A percentile compares a stretch with the other conserved stretches of the same genome.
Conservation (phyloP, 2,797 vertebrate genomes). For the Cephalopachus bancanus region DNA sequence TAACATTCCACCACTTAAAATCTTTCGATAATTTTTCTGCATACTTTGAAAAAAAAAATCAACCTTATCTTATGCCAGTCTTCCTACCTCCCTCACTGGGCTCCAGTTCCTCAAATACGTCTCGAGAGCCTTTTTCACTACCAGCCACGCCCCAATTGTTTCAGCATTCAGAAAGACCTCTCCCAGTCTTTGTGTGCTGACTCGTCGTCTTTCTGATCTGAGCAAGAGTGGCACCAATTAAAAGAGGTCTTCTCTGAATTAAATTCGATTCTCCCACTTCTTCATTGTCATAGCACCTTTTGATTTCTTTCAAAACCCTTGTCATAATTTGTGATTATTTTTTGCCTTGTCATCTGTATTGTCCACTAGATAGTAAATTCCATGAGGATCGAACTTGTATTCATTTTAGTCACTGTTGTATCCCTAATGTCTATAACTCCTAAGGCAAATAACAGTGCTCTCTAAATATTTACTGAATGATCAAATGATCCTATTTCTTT, state of each 20-base stretch:
- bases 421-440: background rate
- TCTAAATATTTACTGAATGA: constrained; percentile 5
- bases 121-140: background rate
- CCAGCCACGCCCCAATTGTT: background rate
- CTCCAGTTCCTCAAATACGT: constrained; percentile 35
- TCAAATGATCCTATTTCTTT: background rate
- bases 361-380: constrained; percentile 16
- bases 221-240: background rate
- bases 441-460: background rate
- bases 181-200: background rate
- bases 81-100: background rate
- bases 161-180: background rate
- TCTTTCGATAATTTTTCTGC: background rate
- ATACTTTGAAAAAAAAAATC: background rate
- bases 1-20: constrained; percentile 31
- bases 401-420: constrained; percentile 41
- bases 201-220: background rate
- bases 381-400: background rate
- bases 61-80: background rate
- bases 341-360: background rate
- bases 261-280: constrained; percentile 1
- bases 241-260: constrained; percentile 11
- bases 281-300: background rate
- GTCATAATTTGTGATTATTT: background rate
- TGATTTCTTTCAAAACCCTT: constrained; percentile 26